These are phyloP conservation scores for Pangasius macronema DNA, from an alignment of 2,797 vertebrate species.

Conservation along the genomic window DNA sequence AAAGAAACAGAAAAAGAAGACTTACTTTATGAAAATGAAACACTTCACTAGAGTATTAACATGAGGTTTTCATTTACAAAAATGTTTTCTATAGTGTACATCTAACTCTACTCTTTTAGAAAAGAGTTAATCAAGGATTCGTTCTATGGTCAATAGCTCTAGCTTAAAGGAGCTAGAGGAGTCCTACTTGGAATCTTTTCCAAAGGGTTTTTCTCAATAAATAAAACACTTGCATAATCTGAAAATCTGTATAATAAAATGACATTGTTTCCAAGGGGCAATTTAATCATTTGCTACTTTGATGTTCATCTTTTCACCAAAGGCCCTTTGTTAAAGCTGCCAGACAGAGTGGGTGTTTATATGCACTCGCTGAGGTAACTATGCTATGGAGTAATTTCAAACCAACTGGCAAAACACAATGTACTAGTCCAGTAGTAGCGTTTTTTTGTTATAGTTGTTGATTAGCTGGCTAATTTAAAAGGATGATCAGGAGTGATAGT, in stretches of 20 bases:
- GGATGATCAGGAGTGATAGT: neutral
- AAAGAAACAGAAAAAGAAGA: conserved; percentile 52
- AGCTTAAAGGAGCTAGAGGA: neutral
- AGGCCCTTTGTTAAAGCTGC: conserved; percentile 8
- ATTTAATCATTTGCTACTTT: conserved; percentile 40
- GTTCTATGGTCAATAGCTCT: neutral
- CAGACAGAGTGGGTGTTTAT: conserved; percentile 30
- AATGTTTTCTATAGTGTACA: neutral
- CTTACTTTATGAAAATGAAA: neutral
- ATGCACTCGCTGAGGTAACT: conserved; percentile 12
- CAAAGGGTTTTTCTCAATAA: neutral
- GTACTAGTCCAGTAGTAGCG: too few relatives aligned
- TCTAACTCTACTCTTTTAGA: neutral
- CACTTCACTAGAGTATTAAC: neutral
- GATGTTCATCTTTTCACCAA: conserved; percentile 36
- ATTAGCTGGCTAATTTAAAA: neutral
- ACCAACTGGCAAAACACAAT: neutral
- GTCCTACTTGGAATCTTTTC: neutral
- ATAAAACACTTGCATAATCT: neutral
- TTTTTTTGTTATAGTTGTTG: neutral
- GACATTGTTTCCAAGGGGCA: conserved; percentile 1
- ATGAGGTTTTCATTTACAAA: neutral
- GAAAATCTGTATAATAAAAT: neutral
- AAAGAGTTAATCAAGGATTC: neutral
- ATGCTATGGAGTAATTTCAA: neutral